phyloP scores from a whole-genome alignment of 2,888 invertebrate genomes.

The Meliscaeva auricollis region DNA sequence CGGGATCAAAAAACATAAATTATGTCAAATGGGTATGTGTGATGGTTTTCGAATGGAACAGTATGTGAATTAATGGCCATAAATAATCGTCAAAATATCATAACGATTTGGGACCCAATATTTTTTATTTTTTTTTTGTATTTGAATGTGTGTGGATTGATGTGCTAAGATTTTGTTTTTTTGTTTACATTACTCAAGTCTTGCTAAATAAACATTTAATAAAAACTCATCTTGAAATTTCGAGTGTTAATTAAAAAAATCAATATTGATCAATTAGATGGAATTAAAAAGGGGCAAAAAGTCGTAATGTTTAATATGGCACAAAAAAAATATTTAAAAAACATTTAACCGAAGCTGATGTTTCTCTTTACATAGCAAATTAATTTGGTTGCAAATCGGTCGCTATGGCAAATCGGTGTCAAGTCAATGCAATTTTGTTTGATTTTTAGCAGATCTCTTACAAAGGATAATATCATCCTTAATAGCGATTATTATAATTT shows the following conservation, averaged over 20 bases:
- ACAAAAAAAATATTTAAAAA: no score
- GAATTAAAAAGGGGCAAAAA: no score
- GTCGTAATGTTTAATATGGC: no score
- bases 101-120: conserved; percentile 38
- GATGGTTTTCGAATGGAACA: conserved; percentile 2
- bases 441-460: no score
- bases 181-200: conserved; percentile 32
- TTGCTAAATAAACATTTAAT: conserved; percentile 28
- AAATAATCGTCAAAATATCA: neutral
- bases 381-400: no score
- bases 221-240: conserved; percentile 6
- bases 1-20: conserved; percentile 61
- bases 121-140: neutral
- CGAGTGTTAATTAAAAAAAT: conserved; percentile 39
- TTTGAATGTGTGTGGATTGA: conserved; percentile 7
- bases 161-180: neutral
- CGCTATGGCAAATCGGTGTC: no score
- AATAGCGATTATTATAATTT: no score
- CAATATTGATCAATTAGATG: neutral
- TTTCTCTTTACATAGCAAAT: no score
- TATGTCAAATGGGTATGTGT: conserved; percentile 38
- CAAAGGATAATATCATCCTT: no score
- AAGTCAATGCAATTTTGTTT: no score
- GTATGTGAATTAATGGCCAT: neutral
- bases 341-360: no score